Conservation (phyloP, 2,113 vertebrate genomes). For the Psammodynastes pulverulentus region DNA sequence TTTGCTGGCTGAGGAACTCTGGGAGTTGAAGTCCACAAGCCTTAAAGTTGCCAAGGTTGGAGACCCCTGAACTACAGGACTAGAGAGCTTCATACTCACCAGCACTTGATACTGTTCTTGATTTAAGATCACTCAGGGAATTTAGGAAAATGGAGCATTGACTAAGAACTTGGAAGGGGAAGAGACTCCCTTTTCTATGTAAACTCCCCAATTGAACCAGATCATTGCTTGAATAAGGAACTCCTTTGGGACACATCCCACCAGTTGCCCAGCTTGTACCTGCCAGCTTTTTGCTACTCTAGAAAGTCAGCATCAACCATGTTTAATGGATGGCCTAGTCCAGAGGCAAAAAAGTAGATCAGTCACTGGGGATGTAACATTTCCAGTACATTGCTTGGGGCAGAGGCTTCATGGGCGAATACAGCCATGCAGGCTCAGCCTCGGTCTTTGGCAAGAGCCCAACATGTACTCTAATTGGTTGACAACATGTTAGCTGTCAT, state of each 20-base stretch:
- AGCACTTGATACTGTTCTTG: background rate
- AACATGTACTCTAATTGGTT: conserved; percentile 16
- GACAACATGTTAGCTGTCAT: conserved; percentile 5
- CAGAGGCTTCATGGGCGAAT: conserved; percentile 1
- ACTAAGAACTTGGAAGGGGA: background rate
- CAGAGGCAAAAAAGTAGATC: background rate
- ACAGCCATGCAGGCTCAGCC: conserved; percentile 21
- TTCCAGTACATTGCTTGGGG: background rate
- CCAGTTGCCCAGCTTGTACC: background rate
- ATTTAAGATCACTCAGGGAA: background rate
- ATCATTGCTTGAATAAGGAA: background rate
- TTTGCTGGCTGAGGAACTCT: no score
- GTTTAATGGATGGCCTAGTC: background rate
- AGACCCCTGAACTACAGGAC: no score
- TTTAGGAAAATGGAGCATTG: background rate
- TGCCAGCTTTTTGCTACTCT: background rate
- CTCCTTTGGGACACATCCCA: background rate
- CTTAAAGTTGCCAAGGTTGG: no score
- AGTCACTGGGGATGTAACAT: background rate
- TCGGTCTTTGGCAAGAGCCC: background rate
- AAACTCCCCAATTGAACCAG: background rate
- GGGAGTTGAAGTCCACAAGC: no score
- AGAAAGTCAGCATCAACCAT: background rate
- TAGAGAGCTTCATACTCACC: background rate
- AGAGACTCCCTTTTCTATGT: background rate